phyloP scores from a whole-genome alignment of 2,888 invertebrate genomes.

The Lymantria monacha region DNA sequence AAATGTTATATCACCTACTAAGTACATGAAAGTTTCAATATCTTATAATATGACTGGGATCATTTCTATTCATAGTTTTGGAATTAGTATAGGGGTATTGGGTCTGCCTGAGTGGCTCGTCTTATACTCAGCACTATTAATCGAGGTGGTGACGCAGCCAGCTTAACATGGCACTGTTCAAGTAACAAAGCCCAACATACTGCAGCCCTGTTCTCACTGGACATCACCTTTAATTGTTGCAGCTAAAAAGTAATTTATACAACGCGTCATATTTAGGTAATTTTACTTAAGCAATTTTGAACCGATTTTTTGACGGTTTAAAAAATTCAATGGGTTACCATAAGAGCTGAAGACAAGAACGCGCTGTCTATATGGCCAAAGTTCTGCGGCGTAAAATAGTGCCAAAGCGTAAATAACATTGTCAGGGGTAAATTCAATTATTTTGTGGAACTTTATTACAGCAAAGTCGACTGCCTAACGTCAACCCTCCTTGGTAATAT shows the following conservation, averaged over 20 bases:
- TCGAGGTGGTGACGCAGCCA: constrained; percentile 64
- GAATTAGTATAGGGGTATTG: constrained; percentile 66
- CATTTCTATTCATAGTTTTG: not conserved
- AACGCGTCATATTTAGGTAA: not conserved
- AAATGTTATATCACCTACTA: too few relatives aligned
- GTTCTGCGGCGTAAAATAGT: too few relatives aligned
- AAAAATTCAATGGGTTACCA: too few relatives aligned
- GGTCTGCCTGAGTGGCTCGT: constrained; percentile 63
- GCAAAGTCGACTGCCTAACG: too few relatives aligned
- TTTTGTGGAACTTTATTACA: too few relatives aligned
- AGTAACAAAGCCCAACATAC: constrained; percentile 85
- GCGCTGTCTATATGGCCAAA: too few relatives aligned
- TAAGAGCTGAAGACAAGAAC: too few relatives aligned
- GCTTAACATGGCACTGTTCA: constrained; percentile 83
- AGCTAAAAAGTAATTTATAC: constrained; percentile 51
- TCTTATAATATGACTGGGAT: not conserved
- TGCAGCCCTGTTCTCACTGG: constrained; percentile 72
- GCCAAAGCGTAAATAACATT: too few relatives aligned
- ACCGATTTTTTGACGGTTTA: too few relatives aligned
- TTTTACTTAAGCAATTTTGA: not conserved
- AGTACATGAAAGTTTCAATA: too few relatives aligned
- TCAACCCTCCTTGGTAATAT: too few relatives aligned
- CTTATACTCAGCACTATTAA: constrained; percentile 58
- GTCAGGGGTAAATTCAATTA: too few relatives aligned
- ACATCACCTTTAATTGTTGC: constrained; percentile 75